Percentiles rank a stretch among this genome's conserved stretches.
Evolutionary conservation across 2,113 vertebrate species (phyloP).

Genomic region (Pionites leucogaster): DNA sequence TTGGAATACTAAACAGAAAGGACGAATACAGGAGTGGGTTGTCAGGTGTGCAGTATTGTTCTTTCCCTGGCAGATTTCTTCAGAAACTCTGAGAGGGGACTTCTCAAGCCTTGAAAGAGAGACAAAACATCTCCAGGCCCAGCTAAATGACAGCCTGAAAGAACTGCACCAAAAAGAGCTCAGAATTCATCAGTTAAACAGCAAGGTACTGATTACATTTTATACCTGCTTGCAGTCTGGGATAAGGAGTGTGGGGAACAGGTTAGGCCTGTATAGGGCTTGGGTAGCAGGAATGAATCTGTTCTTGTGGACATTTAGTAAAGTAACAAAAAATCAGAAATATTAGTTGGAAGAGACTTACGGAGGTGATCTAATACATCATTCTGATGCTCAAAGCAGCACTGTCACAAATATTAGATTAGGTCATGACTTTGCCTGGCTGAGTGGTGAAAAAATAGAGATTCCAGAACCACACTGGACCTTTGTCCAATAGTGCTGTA

Average conservation of each 20-base stretch:
- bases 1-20: not conserved
- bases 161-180: slow-evolving; percentile 82
- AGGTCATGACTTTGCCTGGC: not conserved
- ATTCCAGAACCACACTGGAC: not conserved
- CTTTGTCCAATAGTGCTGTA: not conserved
- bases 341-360: not conserved
- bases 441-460: not conserved
- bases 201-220: slow-evolving; percentile 64
- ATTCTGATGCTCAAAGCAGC: not conserved
- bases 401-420: not conserved
- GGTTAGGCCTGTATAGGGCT: not conserved
- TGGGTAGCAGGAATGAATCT: not conserved
- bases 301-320: not conserved
- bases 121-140: slow-evolving; percentile 58
- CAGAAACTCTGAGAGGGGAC: slow-evolving; percentile 26
- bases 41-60: not conserved
- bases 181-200: slow-evolving; percentile 79
- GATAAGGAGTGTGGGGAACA: not conserved
- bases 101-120: slow-evolving; percentile 60
- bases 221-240: not conserved
- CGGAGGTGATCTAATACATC: not conserved
- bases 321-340: not conserved
- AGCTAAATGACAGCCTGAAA: slow-evolving; percentile 75
- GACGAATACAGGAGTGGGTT: not conserved
- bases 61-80: slow-evolving; percentile 60